These are phyloP conservation scores for Oreochromis grahami DNA, from an alignment of 2,797 vertebrate species.

Conservation along the genomic window DNA sequence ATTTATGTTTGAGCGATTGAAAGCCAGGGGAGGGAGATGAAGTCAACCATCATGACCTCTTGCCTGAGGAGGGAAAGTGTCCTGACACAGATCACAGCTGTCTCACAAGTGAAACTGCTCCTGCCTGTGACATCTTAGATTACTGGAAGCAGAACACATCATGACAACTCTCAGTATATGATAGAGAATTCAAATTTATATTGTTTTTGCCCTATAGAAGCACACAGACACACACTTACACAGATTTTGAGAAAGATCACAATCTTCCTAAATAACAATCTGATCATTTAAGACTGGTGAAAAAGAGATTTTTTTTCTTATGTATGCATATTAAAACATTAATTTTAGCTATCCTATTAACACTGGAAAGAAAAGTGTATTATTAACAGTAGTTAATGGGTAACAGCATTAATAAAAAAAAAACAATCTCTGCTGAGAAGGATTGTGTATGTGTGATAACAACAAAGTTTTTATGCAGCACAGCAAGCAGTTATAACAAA, in stretches of 20 bases:
- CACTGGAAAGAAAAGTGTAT: not conserved
- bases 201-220: not conserved
- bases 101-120: conserved; percentile 58
- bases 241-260: not conserved
- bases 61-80: conserved; percentile 71
- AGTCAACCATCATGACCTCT: conserved; percentile 75
- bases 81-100: conserved; percentile 71
- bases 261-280: not conserved
- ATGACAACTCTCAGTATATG: conserved; percentile 41
- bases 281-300: not conserved
- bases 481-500: not conserved
- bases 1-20: conserved; percentile 83
- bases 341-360: not conserved
- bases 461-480: not conserved
- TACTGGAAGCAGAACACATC: conserved; percentile 57
- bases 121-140: conserved; percentile 70
- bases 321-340: not conserved
- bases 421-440: not conserved
- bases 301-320: not conserved
- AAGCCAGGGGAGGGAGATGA: conserved; percentile 72
- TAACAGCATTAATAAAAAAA: not conserved
- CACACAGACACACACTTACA: not conserved
- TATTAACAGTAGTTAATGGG: not conserved
- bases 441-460: not conserved
- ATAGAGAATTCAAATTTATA: conserved; percentile 31